Conservation (phyloP, 2,888 invertebrate genomes). For the Stenchaetothrips biformis region DNA sequence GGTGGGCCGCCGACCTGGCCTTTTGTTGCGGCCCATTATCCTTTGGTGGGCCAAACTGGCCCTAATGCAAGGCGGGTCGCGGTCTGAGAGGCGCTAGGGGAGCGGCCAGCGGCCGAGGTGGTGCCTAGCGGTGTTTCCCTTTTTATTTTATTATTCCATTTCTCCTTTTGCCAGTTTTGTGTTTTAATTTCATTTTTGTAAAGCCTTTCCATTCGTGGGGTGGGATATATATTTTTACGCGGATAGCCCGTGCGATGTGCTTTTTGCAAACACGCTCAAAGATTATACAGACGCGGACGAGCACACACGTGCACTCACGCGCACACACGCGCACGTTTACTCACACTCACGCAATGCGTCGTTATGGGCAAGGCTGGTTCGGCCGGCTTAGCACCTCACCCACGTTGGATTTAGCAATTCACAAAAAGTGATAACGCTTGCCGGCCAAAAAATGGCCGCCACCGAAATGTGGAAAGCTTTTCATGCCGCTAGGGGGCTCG, state of each 20-base stretch:
- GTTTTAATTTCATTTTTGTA: slow-evolving; percentile 19
- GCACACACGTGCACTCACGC: not conserved
- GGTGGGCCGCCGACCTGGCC: not conserved
- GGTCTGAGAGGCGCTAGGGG: not conserved
- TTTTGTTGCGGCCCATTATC: slow-evolving; percentile 11
- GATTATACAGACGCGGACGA: not conserved
- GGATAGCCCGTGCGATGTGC: not conserved
- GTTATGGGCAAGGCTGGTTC: not conserved
- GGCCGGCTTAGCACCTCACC: slow-evolving; percentile 4
- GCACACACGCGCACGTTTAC: not conserved
- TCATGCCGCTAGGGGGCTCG: too few species aligned
- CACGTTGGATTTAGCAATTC: not conserved
- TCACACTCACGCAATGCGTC: not conserved
- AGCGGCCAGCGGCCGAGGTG: too few species aligned
- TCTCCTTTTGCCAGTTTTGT: not conserved
- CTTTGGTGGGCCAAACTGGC: not conserved
- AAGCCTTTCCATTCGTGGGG: not conserved
- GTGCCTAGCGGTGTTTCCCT: not conserved
- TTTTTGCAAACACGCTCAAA: not conserved
- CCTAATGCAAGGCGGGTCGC: not conserved
- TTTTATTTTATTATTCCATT: not conserved
- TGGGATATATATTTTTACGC: not conserved
- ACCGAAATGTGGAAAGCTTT: too few species aligned
- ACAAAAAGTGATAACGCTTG: not conserved
- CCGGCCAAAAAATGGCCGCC: not conserved